Conservation (phyloP, 23 tunicate species). For the Styela plicata region DNA sequence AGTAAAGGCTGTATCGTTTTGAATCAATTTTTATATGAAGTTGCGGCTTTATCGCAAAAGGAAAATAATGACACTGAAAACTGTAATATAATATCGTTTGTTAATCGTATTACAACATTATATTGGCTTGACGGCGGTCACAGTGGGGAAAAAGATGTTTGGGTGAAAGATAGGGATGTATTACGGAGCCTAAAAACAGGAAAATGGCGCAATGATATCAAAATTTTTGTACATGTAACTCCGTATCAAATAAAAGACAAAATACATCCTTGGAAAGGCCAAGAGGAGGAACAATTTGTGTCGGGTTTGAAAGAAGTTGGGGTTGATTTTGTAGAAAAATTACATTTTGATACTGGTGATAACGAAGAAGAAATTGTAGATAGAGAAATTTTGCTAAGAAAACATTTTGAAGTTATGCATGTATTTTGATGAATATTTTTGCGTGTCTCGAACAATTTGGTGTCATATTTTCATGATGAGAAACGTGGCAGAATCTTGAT, state of each 20-base stretch:
- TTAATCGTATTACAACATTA: slow-evolving; percentile 26
- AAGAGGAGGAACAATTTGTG: slow-evolving; percentile 52
- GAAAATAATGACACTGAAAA: background rate
- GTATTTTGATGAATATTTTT: no score
- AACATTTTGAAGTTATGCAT: slow-evolving; percentile 22
- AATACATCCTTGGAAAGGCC: slow-evolving; percentile 81
- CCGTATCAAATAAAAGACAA: slow-evolving; percentile 78
- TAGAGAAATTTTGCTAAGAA: background rate
- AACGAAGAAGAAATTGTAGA: slow-evolving; percentile 37
- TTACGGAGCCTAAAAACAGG: slow-evolving; percentile 11
- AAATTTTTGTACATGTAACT: slow-evolving; percentile 53
- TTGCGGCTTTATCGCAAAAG: background rate
- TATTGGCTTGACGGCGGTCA: slow-evolving; percentile 95
- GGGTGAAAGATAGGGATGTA: slow-evolving; percentile 59
- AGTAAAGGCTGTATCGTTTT: slow-evolving; percentile 92
- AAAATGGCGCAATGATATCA: background rate
- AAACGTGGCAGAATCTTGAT: no score
- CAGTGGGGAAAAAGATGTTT: slow-evolving; percentile 72
- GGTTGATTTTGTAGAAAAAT: slow-evolving; percentile 32
- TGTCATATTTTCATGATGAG: no score
- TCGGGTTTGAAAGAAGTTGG: slow-evolving; percentile 26
- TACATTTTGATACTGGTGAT: slow-evolving; percentile 43
- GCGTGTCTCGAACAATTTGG: no score
- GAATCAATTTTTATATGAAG: slow-evolving; percentile 74
- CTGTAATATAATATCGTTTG: slow-evolving; percentile 12